phyloP scores from a whole-genome alignment of 2,113 vertebrate species.

The Antechinus stuartii region DNA sequence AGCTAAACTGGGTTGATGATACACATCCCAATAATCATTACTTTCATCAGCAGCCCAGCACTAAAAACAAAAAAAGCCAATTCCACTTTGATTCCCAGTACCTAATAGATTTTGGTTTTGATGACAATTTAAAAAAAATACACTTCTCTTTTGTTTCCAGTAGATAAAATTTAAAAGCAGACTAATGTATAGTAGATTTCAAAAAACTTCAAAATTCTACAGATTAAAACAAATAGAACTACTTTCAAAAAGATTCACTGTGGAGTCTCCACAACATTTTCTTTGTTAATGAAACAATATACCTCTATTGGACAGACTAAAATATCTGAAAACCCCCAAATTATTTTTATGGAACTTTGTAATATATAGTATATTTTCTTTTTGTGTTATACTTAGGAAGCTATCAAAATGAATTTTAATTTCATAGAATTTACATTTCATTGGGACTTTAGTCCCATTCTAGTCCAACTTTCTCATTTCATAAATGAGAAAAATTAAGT shows the following conservation, averaged over 20 bases:
- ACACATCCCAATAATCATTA: background rate
- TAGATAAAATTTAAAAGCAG: background rate
- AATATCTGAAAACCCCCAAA: constrained; percentile 23
- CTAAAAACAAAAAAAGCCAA: background rate
- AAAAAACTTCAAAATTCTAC: constrained; percentile 12
- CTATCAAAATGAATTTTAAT: background rate
- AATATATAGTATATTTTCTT: background rate
- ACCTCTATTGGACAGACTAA: background rate
- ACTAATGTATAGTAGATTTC: background rate
- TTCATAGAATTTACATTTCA: background rate
- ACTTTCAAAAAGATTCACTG: background rate
- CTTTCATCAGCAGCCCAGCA: background rate
- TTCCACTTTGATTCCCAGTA: background rate
- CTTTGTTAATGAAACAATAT: background rate
- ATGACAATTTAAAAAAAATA: background rate
- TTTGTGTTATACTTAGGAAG: background rate
- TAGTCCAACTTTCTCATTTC: background rate
- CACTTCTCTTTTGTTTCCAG: background rate
- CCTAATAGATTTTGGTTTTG: background rate
- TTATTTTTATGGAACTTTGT: background rate
- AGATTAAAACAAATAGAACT: background rate
- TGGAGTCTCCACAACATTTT: background rate
- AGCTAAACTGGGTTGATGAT: background rate
- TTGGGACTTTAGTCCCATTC: background rate
- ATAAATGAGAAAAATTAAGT: background rate